Conservation (phyloP, 2,113 vertebrate species). For the Sisor rabdophorus region DNA sequence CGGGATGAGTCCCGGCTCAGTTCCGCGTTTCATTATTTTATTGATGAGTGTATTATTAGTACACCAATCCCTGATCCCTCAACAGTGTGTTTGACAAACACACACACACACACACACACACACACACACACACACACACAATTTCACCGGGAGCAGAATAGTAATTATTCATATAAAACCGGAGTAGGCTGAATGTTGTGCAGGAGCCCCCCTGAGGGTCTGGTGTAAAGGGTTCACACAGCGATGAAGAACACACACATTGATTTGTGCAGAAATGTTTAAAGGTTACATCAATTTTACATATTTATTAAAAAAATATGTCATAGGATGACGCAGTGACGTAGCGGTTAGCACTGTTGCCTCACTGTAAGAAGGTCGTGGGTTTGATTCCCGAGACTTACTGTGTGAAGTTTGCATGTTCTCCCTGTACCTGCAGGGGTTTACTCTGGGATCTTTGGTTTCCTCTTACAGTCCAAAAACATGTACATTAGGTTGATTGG, state of each 20-base stretch:
- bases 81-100: slow-evolving; percentile 8
- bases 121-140: too few relatives aligned
- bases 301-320: not conserved
- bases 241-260: too few relatives aligned
- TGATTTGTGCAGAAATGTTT: not conserved
- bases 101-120: slow-evolving; percentile 9
- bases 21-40: slow-evolving; percentile 24
- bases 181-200: not conserved
- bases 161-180: slow-evolving; percentile 31
- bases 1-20: not conserved
- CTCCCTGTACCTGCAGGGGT: too few relatives aligned
- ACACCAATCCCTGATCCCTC: slow-evolving; percentile 19
- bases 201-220: not conserved
- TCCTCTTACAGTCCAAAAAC: too few relatives aligned
- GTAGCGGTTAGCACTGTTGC: too few relatives aligned
- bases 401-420: too few relatives aligned
- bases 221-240: too few relatives aligned
- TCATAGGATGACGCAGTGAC: too few relatives aligned
- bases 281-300: not conserved
- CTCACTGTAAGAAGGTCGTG: too few relatives aligned
- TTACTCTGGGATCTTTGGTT: too few relatives aligned
- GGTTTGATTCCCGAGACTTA: too few relatives aligned
- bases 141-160: not conserved
- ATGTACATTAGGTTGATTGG: too few relatives aligned
- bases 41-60: slow-evolving; percentile 38